Conservation (phyloP, 2,797 vertebrate genomes). For the Okamejei kenojei region DNA sequence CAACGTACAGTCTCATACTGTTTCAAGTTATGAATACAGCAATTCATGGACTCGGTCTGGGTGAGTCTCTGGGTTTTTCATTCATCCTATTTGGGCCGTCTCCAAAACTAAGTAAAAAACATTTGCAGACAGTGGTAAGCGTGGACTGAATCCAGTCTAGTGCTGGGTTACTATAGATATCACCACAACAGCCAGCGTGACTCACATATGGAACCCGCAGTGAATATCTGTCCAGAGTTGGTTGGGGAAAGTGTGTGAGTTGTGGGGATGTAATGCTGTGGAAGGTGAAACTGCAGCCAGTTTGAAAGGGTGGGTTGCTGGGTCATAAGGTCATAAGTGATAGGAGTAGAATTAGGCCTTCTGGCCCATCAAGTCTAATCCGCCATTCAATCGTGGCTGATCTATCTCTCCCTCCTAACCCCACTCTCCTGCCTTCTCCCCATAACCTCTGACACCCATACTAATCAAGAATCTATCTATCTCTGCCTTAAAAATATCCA, state of each 20-base stretch:
- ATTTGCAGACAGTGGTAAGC: slow-evolving; percentile 29
- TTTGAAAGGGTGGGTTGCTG: too few relatives aligned
- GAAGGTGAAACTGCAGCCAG: background rate
- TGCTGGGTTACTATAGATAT: background rate
- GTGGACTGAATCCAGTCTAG: background rate
- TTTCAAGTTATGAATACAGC: slow-evolving; percentile 32
- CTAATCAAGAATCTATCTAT: too few relatives aligned
- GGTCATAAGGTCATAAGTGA: too few relatives aligned
- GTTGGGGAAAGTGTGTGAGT: background rate
- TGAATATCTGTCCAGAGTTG: background rate
- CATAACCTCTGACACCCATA: too few relatives aligned
- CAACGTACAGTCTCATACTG: background rate
- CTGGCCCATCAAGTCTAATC: too few relatives aligned
- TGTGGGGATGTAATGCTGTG: background rate
- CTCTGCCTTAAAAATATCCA: too few relatives aligned
- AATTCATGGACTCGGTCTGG: slow-evolving; percentile 21
- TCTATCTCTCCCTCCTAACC: too few relatives aligned
- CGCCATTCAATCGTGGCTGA: too few relatives aligned
- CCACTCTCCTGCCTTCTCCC: too few relatives aligned
- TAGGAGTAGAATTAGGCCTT: too few relatives aligned
- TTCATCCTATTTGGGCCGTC: slow-evolving; percentile 13
- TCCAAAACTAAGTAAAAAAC: slow-evolving; percentile 13
- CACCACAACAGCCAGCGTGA: slow-evolving; percentile 1
- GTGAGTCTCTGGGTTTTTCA: slow-evolving; percentile 15
- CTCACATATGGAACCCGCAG: slow-evolving; percentile 1